Conservation (phyloP, 2,797 vertebrate species). For the Gymnodraco acuticeps region DNA sequence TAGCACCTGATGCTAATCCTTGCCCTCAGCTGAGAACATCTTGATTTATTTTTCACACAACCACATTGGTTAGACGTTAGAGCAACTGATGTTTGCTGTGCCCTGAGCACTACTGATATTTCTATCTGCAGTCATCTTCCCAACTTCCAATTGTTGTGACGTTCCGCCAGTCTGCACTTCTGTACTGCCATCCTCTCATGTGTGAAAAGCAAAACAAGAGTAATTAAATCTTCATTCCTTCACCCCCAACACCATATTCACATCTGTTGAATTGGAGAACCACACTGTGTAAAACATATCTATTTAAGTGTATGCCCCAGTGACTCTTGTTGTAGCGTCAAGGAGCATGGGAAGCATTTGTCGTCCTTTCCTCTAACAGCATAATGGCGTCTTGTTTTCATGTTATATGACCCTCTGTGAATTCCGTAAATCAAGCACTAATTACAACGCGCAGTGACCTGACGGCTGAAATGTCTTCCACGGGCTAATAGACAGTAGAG, state of each 20-base stretch:
- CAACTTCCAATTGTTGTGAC: slow-evolving; percentile 53
- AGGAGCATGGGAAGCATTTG: slow-evolving; percentile 27
- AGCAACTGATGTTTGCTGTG: slow-evolving; percentile 6
- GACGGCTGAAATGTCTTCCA: slow-evolving; percentile 88
- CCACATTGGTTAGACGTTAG: background rate
- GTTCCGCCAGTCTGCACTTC: slow-evolving; percentile 46
- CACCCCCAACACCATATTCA: slow-evolving; percentile 54
- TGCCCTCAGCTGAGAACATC: slow-evolving; percentile 5
- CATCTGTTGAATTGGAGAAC: slow-evolving; percentile 70
- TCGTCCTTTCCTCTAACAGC: slow-evolving; percentile 36
- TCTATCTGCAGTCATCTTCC: slow-evolving; percentile 14
- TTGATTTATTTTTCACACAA: background rate
- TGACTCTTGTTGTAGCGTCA: slow-evolving; percentile 46
- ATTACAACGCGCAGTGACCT: slow-evolving; percentile 90
- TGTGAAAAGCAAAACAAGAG: slow-evolving; percentile 74
- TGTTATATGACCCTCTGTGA: slow-evolving; percentile 65
- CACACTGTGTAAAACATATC: slow-evolving; percentile 69
- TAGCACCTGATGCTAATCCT: slow-evolving; percentile 12
- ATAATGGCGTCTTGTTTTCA: slow-evolving; percentile 58
- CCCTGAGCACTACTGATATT: slow-evolving; percentile 3
- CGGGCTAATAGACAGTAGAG: slow-evolving; percentile 72
- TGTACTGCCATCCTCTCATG: slow-evolving; percentile 52
- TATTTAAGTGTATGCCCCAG: slow-evolving; percentile 61
- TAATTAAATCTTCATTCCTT: slow-evolving; percentile 78
- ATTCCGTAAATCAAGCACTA: slow-evolving; percentile 71